Base-by-base conservation (phyloP, 2,797 vertebrate species). In the Hydrophis major region DNA sequence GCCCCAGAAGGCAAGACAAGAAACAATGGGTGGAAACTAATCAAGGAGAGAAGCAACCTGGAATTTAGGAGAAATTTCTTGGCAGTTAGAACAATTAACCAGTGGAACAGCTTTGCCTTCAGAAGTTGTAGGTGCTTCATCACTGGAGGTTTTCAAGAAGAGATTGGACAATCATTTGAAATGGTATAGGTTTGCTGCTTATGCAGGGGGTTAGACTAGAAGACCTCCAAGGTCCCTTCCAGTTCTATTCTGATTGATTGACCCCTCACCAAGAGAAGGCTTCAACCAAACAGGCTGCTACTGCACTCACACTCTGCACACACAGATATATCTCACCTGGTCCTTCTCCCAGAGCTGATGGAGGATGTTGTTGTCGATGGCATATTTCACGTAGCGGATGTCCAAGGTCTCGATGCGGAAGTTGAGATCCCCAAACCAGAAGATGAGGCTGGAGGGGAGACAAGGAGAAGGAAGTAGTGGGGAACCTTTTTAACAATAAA, bases 381-480 rank as follows among this genome's bases (percentile, higher is more conserved):
- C 98, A 0, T 98, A 98, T 96, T 99, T 99, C 90, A 99, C 98
- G 87, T 98, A 98, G 93, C 98, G 99, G 94, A 99, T 98, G 28
- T 99, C 99, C 4, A 99, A 97, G 94, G 98, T 99, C 91, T 99
- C 98, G 0, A 99, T 99, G 69, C 99, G 99, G 95, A 99, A 99
- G 97, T 99, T 99, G 92, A 99, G 98, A 96, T 99, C 99, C 53
- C 99, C 99, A 87, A 99, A 99, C 99, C 99, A 99, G 97, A 99
- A 99, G 89, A 99, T 98, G 0, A 99, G 97, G 96, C 99, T 99
- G 95, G 86, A 27, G 28, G 87, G 50, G 14, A 25, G 88, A 28
- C 53, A 50, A 42, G 4, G 11, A 28, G 4, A 2, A 7, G 27
- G 37, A 27, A 32, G 7, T 22, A 5, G 32, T 32, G 14, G 22